Percentiles rank a stretch among this genome's conserved stretches.
These are phyloP conservation scores for Drosophila kurseongensis DNA, from an alignment of 1,140 invertebrate genomes.

Conservation along the genomic window DNA sequence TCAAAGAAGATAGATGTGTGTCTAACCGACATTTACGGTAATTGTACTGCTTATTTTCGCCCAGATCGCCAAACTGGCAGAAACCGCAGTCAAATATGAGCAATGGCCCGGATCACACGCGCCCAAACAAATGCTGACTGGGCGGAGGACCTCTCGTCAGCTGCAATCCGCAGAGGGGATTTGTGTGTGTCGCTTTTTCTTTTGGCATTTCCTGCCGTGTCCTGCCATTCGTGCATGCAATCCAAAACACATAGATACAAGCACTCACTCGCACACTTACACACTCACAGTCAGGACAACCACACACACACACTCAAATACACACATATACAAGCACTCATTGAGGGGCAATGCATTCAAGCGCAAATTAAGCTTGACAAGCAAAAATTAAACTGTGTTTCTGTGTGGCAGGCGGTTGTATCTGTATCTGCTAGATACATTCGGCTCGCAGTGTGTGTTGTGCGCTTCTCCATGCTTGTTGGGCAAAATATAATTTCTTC, in stretches of 20 bases:
- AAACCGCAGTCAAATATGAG: slow-evolving; percentile 41
- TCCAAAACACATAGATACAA: slow-evolving; percentile 35
- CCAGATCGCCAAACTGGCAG: slow-evolving; percentile 49
- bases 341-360: slow-evolving; percentile 72
- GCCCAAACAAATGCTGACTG: slow-evolving; percentile 57
- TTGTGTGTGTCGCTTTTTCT: slow-evolving; percentile 34
- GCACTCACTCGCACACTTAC: slow-evolving; percentile 26
- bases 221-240: slow-evolving; percentile 64
- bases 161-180: slow-evolving; percentile 41
- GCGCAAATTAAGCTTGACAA: slow-evolving; percentile 83
- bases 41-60: slow-evolving; percentile 43
- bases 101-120: slow-evolving; percentile 12
- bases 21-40: slow-evolving; percentile 26
- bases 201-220: slow-evolving; percentile 54
- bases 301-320: slow-evolving; percentile 4
- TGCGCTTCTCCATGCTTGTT: slow-evolving; percentile 50
- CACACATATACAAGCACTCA: slow-evolving; percentile 18
- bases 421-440: slow-evolving; percentile 39
- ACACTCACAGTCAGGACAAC: slow-evolving; percentile 13
- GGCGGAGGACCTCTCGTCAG: slow-evolving; percentile 19
- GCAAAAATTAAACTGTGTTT: slow-evolving; percentile 80
- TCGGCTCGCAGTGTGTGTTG: slow-evolving; percentile 7
- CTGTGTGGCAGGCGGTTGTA: slow-evolving; percentile 22
- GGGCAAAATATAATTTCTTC: slow-evolving; percentile 79
- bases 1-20: slow-evolving; percentile 12